These are phyloP conservation scores for Carcina quercana DNA, from an alignment of 2,888 invertebrate species.

Conservation along the genomic window DNA sequence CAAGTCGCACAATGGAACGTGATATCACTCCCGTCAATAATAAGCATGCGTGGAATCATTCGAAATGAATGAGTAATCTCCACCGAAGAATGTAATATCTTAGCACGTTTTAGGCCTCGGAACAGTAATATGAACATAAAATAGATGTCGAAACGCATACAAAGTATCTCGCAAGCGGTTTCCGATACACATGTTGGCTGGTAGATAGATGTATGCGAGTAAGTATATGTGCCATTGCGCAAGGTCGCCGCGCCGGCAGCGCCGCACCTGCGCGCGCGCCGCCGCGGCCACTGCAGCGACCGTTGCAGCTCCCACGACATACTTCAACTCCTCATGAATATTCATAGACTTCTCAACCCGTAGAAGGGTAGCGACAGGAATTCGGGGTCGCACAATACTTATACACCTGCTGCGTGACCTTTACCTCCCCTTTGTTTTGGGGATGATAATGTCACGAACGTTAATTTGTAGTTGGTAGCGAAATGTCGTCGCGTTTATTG, in stretches of 20 bases:
- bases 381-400: conserved; percentile 26
- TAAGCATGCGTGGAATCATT: conserved; percentile 31
- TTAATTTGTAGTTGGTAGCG: not conserved
- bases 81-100: conserved; percentile 27
- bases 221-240: conserved; percentile 57
- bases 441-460: not conserved
- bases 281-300: conserved; percentile 43
- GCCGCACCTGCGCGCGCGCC: conserved; percentile 56
- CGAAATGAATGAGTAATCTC: conserved; percentile 10
- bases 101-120: conserved; percentile 32
- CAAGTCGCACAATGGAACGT: conserved; percentile 26
- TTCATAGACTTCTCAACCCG: conserved; percentile 30
- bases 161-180: conserved; percentile 57
- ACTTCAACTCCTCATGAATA: conserved; percentile 34
- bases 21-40: conserved; percentile 40
- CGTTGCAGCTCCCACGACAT: conserved; percentile 57
- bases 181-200: conserved; percentile 54
- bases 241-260: conserved; percentile 63
- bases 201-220: conserved; percentile 39
- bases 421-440: conserved; percentile 5
- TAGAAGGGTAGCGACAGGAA: conserved; percentile 39
- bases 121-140: conserved; percentile 29
- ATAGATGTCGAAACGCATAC: conserved; percentile 47
- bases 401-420: conserved; percentile 34
- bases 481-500: conserved; percentile 1